Evolutionary conservation across 1,140 invertebrate species (phyloP).

Genomic region (Leptinotarsa texana): DNA sequence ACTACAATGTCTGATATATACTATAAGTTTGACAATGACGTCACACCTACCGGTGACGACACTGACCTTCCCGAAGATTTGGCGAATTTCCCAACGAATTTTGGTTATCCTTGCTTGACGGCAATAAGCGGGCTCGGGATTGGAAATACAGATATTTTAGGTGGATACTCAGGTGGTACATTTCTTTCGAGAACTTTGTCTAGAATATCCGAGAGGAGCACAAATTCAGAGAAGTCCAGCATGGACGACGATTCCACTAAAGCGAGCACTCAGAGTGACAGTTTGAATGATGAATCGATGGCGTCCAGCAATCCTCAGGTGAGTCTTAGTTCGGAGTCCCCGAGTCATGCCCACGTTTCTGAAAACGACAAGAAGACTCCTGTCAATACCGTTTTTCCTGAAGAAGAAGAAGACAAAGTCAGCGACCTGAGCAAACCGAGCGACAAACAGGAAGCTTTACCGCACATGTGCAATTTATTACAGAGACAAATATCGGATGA

Average conservation of each 20-base stretch:
- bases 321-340: constrained; percentile 81
- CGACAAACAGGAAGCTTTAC: constrained; percentile 44
- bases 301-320: constrained; percentile 82
- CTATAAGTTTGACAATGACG: constrained; percentile 59
- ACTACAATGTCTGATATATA: constrained; percentile 53
- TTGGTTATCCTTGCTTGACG: constrained; percentile 67
- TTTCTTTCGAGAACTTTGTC: constrained; percentile 78
- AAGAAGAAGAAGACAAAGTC: constrained; percentile 32
- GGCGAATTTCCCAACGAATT: constrained; percentile 71
- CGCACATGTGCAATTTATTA: constrained; percentile 49
- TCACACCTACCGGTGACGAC: constrained; percentile 58
- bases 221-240: constrained; percentile 80
- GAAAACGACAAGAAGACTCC: constrained; percentile 50
- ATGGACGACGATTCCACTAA: constrained; percentile 84
- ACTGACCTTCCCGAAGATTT: constrained; percentile 74
- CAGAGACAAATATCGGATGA: constrained; percentile 70
- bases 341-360: constrained; percentile 68
- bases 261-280: constrained; percentile 75
- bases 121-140: constrained; percentile 59
- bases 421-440: constrained; percentile 38
- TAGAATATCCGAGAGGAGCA: constrained; percentile 83
- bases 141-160: constrained; percentile 64
- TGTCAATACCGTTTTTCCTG: constrained; percentile 31
- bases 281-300: constrained; percentile 79
- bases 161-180: constrained; percentile 69